phyloP scores from a whole-genome alignment of 2,888 invertebrate species.

The Ectobius pallidus region DNA sequence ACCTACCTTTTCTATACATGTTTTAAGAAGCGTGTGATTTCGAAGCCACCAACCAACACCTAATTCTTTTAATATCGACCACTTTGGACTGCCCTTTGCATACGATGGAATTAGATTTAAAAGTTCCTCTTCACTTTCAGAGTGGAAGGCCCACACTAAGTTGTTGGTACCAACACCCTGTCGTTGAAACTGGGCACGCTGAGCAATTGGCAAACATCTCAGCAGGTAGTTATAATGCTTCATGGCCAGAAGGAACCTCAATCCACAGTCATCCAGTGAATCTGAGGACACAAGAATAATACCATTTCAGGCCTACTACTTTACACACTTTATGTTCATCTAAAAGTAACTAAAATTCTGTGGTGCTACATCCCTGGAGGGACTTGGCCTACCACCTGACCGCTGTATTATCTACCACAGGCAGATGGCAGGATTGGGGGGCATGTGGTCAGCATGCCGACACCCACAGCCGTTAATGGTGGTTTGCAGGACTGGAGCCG shows the following conservation, averaged over 20 bases:
- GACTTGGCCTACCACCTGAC: no score
- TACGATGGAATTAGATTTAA: conserved; percentile 88
- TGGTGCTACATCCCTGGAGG: no score
- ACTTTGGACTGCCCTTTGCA: conserved; percentile 82
- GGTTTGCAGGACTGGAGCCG: no score
- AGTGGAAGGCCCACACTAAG: conserved; percentile 99
- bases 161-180: conserved; percentile 88
- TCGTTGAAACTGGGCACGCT: conserved; percentile 83
- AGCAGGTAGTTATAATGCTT: conserved; percentile 96
- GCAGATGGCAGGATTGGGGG: no score
- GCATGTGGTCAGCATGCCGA: no score
- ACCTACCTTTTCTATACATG: conserved; percentile 80
- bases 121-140: conserved; percentile 95
- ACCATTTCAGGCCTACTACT: no score
- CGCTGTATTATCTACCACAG: no score
- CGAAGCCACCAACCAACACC: conserved; percentile 97
- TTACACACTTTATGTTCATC: no score
- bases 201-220: conserved; percentile 89
- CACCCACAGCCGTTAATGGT: no score
- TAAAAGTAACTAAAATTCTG: no score
- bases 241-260: conserved; percentile 95
- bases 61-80: conserved; percentile 89
- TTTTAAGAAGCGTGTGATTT: conserved; percentile 79
- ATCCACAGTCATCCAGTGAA: conserved; percentile 95
- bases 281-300: conserved; percentile 59